Conservation (phyloP, 2,113 vertebrate species). For the Aldabrachelys gigantea region DNA sequence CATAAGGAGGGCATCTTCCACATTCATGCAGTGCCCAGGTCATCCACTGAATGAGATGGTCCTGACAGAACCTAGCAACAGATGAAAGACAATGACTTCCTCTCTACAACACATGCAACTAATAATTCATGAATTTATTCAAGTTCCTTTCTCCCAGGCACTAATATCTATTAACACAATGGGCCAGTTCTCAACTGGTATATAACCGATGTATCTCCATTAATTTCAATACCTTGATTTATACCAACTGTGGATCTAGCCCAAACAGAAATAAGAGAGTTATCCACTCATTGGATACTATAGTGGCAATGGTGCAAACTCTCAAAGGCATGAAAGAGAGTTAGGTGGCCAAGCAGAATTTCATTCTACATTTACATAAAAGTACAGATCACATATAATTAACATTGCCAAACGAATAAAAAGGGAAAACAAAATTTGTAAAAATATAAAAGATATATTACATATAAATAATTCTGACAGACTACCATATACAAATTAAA, state of each 20-base stretch:
- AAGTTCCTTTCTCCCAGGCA: not conserved
- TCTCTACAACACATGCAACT: not conserved
- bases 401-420: not conserved
- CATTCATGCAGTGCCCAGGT: not conserved
- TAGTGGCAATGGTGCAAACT: not conserved
- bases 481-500: not conserved
- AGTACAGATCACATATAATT: not conserved
- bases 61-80: not conserved
- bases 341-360: not conserved
- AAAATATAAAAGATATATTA: not conserved
- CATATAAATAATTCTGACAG: not conserved
- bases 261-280: not conserved
- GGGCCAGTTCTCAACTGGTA: not conserved
- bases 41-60: not conserved
- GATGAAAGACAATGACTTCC: not conserved
- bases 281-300: not conserved
- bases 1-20: not conserved
- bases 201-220: not conserved
- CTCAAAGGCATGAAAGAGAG: not conserved
- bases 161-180: not conserved
- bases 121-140: not conserved
- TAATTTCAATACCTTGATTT: not conserved
- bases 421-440: not conserved
- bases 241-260: not conserved
- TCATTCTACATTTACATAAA: not conserved